Evolutionary conservation across 2,888 invertebrate species (phyloP).

Genomic region (Diarsia dahlii): DNA sequence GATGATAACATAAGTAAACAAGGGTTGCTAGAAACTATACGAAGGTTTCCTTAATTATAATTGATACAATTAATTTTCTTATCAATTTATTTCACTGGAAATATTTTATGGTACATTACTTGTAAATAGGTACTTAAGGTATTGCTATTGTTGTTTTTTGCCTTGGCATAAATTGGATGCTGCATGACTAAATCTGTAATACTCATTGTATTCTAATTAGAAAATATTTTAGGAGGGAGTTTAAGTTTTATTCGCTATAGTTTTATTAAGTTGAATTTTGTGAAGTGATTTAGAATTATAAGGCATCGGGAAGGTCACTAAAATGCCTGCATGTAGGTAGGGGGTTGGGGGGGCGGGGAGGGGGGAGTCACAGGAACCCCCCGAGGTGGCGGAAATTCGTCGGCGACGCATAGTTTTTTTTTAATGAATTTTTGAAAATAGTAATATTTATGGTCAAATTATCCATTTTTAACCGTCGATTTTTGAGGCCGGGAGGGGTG

Average conservation of each 20-base stretch:
- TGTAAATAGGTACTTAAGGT: neutral
- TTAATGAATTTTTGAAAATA: too few relatives aligned
- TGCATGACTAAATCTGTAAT: neutral
- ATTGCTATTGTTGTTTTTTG: slow-evolving; percentile 19
- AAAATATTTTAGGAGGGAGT: neutral
- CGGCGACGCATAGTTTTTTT: too few relatives aligned
- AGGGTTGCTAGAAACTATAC: neutral
- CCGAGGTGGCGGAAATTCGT: too few relatives aligned
- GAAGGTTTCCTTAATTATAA: neutral
- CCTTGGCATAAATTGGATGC: neutral
- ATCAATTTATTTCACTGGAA: slow-evolving; percentile 13
- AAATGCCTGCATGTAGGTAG: too few relatives aligned
- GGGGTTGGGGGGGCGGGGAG: too few relatives aligned
- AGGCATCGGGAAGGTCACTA: too few relatives aligned
- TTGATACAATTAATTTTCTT: slow-evolving; percentile 5
- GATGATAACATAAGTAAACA: slow-evolving; percentile 13
- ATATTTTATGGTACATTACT: neutral
- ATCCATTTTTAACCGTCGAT: too few relatives aligned
- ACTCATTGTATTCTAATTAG: neutral
- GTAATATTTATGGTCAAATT: too few relatives aligned
- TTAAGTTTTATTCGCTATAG: too few relatives aligned
- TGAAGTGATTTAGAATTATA: neutral
- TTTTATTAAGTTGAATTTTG: too few relatives aligned
- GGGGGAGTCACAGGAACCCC: too few relatives aligned
- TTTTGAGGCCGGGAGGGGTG: too few relatives aligned